phyloP scores from a whole-genome alignment of 92 coral and sea anemone species.

The Umimayanthus chanpuru region DNA sequence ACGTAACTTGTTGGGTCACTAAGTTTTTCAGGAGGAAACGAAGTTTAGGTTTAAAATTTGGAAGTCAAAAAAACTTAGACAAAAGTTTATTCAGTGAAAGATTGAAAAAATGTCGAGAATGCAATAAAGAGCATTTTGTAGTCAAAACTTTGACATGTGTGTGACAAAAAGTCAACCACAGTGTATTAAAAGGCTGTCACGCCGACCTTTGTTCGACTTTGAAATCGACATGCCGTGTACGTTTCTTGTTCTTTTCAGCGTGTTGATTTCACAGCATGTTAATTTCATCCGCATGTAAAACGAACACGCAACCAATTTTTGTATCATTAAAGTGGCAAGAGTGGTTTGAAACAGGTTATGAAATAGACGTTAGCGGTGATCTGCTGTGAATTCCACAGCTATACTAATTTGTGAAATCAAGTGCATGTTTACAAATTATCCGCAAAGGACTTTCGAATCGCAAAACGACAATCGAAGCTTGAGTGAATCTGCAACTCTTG shows the following conservation, averaged over 20 bases:
- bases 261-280: slow-evolving; percentile 4
- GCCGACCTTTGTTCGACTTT: neutral
- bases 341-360: neutral
- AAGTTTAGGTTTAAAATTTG: neutral
- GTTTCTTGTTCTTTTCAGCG: slow-evolving; percentile 11
- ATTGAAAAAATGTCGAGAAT: neutral
- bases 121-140: neutral
- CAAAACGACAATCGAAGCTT: neutral
- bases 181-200: neutral
- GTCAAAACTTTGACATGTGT: neutral
- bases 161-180: slow-evolving; percentile 4
- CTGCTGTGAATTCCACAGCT: neutral
- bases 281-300: neutral
- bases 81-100: neutral
- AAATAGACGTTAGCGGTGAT: neutral
- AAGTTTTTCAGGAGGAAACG: too few relatives aligned
- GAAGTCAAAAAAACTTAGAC: too few relatives aligned
- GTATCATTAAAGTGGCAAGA: neutral
- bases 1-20: too few relatives aligned
- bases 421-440: neutral
- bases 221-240: slow-evolving; percentile 16
- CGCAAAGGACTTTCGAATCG: neutral
- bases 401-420: neutral
- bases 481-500: neutral
- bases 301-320: neutral